Percentiles rank a stretch among this genome's conserved stretches.
Conservation (phyloP, 2,797 vertebrate genomes). For the Lutra lutra region DNA sequence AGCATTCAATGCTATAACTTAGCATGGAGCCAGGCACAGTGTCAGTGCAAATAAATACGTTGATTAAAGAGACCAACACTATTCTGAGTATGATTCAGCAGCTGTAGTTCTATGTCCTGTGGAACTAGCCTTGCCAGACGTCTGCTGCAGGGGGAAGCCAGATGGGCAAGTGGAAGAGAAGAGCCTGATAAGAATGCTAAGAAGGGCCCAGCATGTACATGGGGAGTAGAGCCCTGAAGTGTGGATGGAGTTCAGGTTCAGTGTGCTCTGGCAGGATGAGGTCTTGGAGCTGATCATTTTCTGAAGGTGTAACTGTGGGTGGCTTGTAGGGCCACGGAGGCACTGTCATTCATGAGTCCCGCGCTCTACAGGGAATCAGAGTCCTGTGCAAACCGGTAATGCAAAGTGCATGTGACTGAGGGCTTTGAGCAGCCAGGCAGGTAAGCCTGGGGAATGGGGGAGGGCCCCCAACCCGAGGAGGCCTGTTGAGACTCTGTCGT, state of each 20-base stretch:
- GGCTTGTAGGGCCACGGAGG: background rate
- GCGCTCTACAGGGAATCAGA: background rate
- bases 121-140: accelerated
- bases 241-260: background rate
- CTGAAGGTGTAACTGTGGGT: background rate
- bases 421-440: accelerated
- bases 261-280: background rate
- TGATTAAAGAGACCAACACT: no score
- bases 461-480: no score
- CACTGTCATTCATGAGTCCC: accelerated
- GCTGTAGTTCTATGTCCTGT: accelerated
- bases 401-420: accelerated
- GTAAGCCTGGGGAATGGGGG: background rate
- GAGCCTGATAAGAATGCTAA: accelerated
- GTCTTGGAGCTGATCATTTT: background rate
- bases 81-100: accelerated
- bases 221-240: accelerated
- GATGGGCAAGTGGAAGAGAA: accelerated
- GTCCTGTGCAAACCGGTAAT: background rate
- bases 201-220: accelerated
- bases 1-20: accelerated
- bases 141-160: background rate
- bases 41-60: accelerated
- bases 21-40: background rate
- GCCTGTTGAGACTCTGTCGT: accelerated